Evolutionary conservation across 2,888 invertebrate species (phyloP), one percentile per base, ranked within the genome.

Genomic region (Epiblema foenella): DNA sequence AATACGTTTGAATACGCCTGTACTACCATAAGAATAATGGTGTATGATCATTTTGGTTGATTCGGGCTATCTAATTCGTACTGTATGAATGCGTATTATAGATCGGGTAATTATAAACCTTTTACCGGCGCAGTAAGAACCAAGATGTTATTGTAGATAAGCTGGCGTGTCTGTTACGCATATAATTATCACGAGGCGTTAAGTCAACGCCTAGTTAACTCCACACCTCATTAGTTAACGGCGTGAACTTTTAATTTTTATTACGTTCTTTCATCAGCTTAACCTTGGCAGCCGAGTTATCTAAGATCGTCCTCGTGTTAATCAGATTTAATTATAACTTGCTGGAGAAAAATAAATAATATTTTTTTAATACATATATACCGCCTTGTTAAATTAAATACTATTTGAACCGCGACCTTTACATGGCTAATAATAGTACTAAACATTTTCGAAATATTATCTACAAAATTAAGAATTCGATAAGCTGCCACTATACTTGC

Each of bases 131-230:
- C 11, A 2, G 8, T 20, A 63, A 52, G 7, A 52, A 9, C 15
- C 5, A 42, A 63, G 18, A 52, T 63, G 37, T n/a, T 29, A 12
- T 29, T 37, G 10, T 63, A 49, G 49, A 62, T 62, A 49, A 49
- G n/a, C n/a, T 17, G 60, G 15, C 29, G 2, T 37, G 52, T 63
- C 20, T 49, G 59, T 54, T 56, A 60, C 59, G 65, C 15, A 24
- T 70, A 18, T 54, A 65, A 70, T 70, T 59, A 54, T 54, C 33
- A 20, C 11, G 15, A 46, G 15, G 12, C 46, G 49, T 57, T 56
- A 29, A 59, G 59, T 65, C 59, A 59, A 70, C 58, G 59, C 59
- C 65, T 46, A 59, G 69, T 65, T 65, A 65, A 59, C 52, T 70
- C 33, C 33, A 42, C 59, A 42, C 33, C 24, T 59, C 59, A 70